Evolutionary conservation across 2,888 invertebrate genomes (phyloP), one percentile per base, ranked within the genome.

Genomic region (Eilema griseolum): DNA sequence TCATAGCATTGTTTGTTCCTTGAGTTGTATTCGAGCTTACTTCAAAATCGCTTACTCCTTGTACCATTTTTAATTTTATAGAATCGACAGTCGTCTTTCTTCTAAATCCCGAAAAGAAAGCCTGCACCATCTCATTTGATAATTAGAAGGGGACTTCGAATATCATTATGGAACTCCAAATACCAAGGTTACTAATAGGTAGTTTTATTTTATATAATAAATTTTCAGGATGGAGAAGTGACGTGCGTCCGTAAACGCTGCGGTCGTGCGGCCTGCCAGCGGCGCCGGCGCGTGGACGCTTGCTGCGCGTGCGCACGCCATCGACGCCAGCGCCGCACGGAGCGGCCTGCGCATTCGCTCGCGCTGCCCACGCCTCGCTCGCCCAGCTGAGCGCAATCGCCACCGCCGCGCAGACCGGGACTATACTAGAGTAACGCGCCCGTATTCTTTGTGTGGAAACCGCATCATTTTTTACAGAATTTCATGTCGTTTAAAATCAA

Each of bases 221-320:
- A 37, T 12, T 83, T 80, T 0, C 92, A 98, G 98, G 98, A 98
- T 88, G 97, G 98, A 67, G 96, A 96, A 84, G 97, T 97, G 72
- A 97, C 96, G 72, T 98, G 98, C 90, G 97, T 97, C 79, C 96
- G 98, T 76, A 97, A 97, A 87, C 96, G 97, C n/a, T 98, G 98
- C 91, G 96, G 97, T n/a, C 96, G 97, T 72, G 96, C 96, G 57
- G 96, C 97, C 75, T 98, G 98, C 91, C 96, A 89, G 83, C 89
- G 90, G 75, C 92, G 92, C 80, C 92, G 93, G 83, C 94, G 93
- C 82, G 92, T 92, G 74, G 96, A 96, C 90, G 96, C 96, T 79
- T 96, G 96, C 91, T 97, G 96, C 90, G 94, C 95, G 75, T 96
- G 96, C 89, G 86, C 95, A 86, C 94, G 96, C 76, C 96, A 95